phyloP scores from a whole-genome alignment of 2,888 invertebrate genomes.

The Eremobia ochroleuca region DNA sequence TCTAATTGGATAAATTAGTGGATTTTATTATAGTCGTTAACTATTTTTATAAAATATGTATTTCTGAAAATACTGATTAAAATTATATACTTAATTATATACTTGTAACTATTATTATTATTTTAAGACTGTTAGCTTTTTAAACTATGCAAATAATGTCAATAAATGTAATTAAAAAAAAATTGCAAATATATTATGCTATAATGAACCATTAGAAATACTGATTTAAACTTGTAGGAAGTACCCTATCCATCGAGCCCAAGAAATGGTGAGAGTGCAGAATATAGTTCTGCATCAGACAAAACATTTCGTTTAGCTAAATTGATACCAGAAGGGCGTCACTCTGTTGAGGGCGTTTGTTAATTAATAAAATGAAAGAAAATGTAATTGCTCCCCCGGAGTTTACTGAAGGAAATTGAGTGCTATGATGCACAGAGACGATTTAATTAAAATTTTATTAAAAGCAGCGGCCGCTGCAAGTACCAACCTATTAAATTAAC shows the following conservation, averaged over 20 bases:
- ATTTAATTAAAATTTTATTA: conserved; percentile 35
- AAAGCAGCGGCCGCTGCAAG: conserved; percentile 7
- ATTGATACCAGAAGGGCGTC: conserved; percentile 12
- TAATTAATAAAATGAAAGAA: conserved; percentile 40
- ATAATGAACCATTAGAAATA: too few relatives aligned
- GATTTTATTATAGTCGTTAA: background rate
- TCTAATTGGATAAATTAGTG: background rate
- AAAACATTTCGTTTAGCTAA: background rate
- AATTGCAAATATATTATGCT: too few relatives aligned
- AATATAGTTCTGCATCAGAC: background rate
- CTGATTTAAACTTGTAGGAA: background rate
- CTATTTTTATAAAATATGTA: background rate
- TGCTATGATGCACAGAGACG: background rate
- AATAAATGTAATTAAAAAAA: too few relatives aligned
- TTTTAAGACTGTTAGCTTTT: too few relatives aligned
- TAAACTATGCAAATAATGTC: too few relatives aligned
- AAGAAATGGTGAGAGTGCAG: background rate
- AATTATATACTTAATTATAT: too few relatives aligned
- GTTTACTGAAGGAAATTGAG: conserved; percentile 22
- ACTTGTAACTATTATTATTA: too few relatives aligned
- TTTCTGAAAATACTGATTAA: background rate
- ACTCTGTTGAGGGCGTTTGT: conserved; percentile 24
- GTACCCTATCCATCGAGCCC: background rate
- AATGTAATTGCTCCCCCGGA: conserved; percentile 34
- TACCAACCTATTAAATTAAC: background rate